phyloP scores from a whole-genome alignment of 2,888 invertebrate species.

The Drosophila sordidula region DNA sequence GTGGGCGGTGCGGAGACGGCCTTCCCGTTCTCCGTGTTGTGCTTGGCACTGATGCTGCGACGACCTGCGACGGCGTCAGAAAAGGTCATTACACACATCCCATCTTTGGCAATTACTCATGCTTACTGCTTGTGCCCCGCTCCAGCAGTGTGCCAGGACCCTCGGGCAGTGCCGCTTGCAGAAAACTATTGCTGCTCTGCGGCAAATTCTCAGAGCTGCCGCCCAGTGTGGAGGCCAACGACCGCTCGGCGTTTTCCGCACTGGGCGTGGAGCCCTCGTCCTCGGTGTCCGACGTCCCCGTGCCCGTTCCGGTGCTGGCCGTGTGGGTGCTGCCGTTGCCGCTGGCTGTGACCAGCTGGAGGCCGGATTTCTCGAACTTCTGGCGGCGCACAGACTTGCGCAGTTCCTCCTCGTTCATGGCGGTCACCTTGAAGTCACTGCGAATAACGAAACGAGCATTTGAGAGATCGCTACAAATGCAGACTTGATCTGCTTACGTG shows the following conservation, averaged over 20 bases:
- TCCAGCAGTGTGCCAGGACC: constrained; percentile 84
- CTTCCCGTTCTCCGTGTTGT: constrained; percentile 84
- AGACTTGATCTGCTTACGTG: no score
- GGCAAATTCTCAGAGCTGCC: constrained; percentile 89
- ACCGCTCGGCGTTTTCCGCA: constrained; percentile 92
- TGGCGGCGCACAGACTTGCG: constrained; percentile 90
- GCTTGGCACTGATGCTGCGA: constrained; percentile 89
- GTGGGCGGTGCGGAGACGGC: constrained; percentile 78
- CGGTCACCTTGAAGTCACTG: constrained; percentile 94
- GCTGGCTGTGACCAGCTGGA: constrained; percentile 76
- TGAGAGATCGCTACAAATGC: no score
- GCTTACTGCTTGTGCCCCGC: constrained; percentile 83
- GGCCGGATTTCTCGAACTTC: constrained; percentile 87
- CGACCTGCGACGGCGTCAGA: constrained; percentile 82
- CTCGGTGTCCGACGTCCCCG: constrained; percentile 91
- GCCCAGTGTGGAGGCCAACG: constrained; percentile 88
- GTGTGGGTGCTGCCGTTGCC: constrained; percentile 85
- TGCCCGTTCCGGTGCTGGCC: constrained; percentile 86
- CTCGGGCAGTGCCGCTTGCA: constrained; percentile 84
- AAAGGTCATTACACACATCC: no score
- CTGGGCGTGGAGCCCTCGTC: constrained; percentile 92
- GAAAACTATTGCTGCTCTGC: constrained; percentile 82
- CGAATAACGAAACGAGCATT: no score
- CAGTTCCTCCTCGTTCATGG: constrained; percentile 94
- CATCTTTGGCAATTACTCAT: no score